Evolutionary conservation across 2,797 vertebrate genomes (phyloP).

Genomic region (Todus mexicanus): DNA sequence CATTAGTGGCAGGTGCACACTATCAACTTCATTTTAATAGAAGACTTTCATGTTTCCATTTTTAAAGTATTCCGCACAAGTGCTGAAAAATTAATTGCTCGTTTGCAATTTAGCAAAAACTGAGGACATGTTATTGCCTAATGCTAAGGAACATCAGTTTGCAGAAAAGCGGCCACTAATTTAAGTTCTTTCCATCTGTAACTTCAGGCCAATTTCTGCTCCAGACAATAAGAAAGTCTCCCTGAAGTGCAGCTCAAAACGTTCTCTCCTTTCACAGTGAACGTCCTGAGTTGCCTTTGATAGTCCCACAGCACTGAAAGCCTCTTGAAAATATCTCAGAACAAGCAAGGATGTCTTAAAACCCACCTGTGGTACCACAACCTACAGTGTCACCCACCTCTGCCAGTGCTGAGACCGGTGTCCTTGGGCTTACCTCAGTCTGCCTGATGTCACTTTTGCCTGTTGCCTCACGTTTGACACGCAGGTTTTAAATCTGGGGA

Average conservation of each 20-base stretch:
- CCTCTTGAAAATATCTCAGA: background rate
- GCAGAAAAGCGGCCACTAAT: conserved; percentile 35
- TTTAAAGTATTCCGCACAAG: conserved; percentile 76
- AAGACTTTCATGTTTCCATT: conserved; percentile 77
- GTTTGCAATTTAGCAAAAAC: conserved; percentile 71
- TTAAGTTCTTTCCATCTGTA: conserved; percentile 44
- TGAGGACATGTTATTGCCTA: conserved; percentile 63
- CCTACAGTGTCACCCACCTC: background rate
- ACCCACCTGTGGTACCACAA: background rate
- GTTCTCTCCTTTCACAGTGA: background rate
- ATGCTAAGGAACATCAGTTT: conserved; percentile 67
- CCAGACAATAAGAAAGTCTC: background rate
- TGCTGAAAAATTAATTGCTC: conserved; percentile 77
- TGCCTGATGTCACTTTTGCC: background rate
- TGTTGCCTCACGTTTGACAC: background rate
- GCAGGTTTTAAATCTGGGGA: background rate
- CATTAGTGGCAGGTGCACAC: conserved; percentile 81
- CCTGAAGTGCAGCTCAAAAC: background rate
- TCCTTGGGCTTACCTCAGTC: background rate
- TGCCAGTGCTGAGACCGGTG: background rate
- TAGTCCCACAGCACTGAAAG: background rate
- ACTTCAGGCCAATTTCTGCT: conserved; percentile 26
- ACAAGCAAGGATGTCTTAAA: background rate
- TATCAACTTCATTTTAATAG: conserved; percentile 79
- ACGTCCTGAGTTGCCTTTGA: background rate